Conservation (phyloP, 2,797 vertebrate genomes). For the Pelochelys cantorii region DNA sequence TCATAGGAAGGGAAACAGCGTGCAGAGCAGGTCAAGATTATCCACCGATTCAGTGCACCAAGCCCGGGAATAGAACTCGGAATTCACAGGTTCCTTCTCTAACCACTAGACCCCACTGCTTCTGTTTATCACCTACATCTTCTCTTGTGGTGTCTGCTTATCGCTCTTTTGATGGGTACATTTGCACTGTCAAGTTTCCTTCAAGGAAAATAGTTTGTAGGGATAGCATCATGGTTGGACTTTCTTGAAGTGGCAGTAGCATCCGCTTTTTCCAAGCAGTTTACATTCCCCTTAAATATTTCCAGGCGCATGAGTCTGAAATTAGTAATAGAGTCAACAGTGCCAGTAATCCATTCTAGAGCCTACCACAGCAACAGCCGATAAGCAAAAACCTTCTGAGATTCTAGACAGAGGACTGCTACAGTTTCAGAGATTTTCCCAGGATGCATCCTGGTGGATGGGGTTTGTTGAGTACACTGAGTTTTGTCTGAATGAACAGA, state of each 20-base stretch:
- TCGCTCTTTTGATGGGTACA: rapidly evolving
- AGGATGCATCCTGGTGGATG: background rate
- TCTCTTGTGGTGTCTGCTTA: background rate
- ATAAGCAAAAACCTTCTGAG: background rate
- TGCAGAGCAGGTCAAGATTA: background rate
- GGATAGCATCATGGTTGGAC: background rate
- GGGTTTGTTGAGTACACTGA: background rate
- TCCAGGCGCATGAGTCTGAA: background rate
- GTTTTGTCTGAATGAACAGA: background rate
- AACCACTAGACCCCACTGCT: background rate
- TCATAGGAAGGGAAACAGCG: background rate
- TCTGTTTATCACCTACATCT: background rate
- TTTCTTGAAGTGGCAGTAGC: background rate
- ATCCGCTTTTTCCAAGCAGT: background rate
- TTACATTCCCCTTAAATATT: background rate
- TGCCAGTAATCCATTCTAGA: background rate
- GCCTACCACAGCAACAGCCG: background rate
- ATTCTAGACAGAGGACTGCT: background rate
- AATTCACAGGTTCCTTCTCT: background rate
- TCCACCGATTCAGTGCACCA: rapidly evolving
- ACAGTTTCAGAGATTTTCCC: background rate
- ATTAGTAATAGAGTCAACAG: background rate
- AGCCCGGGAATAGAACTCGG: rapidly evolving
- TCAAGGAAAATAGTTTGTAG: background rate
- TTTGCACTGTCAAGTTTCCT: background rate